A percentile compares a stretch with the other conserved stretches of the same genome.
These are phyloP conservation scores for Fregata magnificens DNA, from an alignment of 2,113 vertebrate species.

Conservation along the genomic window DNA sequence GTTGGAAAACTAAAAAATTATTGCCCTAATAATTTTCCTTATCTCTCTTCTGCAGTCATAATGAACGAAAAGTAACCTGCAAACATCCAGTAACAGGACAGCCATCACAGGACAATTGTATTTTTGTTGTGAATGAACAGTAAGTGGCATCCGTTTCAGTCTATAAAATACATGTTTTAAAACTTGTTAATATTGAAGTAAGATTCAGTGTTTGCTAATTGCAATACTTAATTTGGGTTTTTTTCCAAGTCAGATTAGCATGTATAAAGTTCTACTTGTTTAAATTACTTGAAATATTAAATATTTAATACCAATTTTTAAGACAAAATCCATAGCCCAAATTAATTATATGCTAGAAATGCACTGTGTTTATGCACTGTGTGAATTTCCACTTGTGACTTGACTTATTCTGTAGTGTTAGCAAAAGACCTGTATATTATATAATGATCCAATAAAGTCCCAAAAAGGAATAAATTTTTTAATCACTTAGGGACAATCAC, in stretches of 20 bases:
- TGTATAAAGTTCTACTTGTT: neutral
- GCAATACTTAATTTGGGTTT: neutral
- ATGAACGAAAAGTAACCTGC: conserved; percentile 98
- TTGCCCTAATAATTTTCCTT: neutral
- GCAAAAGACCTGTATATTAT: rapidly evolving
- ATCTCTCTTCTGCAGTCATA: conserved; percentile 80
- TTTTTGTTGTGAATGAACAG: conserved; percentile 98
- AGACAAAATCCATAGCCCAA: neutral
- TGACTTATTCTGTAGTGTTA: neutral
- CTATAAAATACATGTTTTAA: neutral
- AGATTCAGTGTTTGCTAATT: neutral
- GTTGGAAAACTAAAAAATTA: neutral
- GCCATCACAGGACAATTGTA: conserved; percentile 97
- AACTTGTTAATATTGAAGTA: neutral
- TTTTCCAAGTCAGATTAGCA: neutral
- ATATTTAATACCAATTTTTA: neutral
- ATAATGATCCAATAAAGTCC: neutral
- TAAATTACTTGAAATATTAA: neutral
- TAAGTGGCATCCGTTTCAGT: conserved; percentile 77
- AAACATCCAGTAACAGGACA: conserved; percentile 92
- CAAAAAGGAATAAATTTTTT: neutral
- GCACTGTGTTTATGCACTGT: neutral
- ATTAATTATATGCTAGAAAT: neutral
- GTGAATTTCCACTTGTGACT: neutral
- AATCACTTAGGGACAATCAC: neutral